Evolutionary conservation across 1,140 invertebrate genomes (phyloP), one percentile per base, ranked within the genome.

Genomic region (Chironomus tepperi): DNA sequence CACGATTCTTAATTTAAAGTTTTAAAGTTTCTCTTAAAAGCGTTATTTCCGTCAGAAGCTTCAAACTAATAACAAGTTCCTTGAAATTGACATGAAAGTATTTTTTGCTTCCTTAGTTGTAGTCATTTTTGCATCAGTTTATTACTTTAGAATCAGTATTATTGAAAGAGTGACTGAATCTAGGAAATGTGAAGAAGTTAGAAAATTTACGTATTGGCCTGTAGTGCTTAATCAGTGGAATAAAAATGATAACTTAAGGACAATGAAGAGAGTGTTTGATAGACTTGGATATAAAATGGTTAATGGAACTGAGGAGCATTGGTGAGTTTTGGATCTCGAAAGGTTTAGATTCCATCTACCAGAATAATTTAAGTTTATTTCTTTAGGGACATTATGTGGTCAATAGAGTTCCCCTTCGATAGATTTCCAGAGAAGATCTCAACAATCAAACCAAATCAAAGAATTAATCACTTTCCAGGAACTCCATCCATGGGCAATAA

Each of bases 401-500:
- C 93, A 1, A 92, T 96, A 81, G 91, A 95, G 78, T 97, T 94
- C 82, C 94, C 95, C 2, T 96, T 96, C 79, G 83, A 85, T 73
- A 83, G 80, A 1, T 78, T 93, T 5, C 85, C 87, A 42, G 79
- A 85, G 0, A 80, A 86, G 75, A 42, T 85, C 16, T 0, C 12
- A 79, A 93, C 42, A 76, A 79, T 95, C 19, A n/a, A 12, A 5
- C 80, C 86, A 15, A 84, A 92, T 82, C 93, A 95, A 79, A 90
- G 85, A 79, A 89, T 97, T 0, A 98, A 97, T 82, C 94, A 97
- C 82, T 94, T 96, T 80, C 96, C 96, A 7, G 95, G 94, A 0
- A 92, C 91, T 65, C 95, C 95, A 2, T 96, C 89, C 78, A 92
- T 97, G 70, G 96, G 94, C 0, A 96, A 94, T 78, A 98, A 98